Evolutionary conservation across 2,888 invertebrate genomes (phyloP).

Genomic region (Druceiella hillmani): DNA sequence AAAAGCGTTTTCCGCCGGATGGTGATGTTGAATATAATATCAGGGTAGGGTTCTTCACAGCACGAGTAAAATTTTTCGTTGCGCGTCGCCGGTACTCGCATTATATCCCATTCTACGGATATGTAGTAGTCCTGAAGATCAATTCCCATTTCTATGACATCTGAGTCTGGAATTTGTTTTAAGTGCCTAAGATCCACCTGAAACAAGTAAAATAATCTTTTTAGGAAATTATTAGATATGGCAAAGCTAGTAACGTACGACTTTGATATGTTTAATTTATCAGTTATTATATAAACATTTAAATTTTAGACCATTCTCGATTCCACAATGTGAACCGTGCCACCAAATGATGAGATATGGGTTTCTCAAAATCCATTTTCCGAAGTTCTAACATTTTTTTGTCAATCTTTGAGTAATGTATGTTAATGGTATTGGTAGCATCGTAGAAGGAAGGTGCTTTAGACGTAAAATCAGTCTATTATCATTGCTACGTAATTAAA

Average conservation of each 20-base stretch:
- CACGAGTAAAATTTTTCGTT: slow-evolving; percentile 94
- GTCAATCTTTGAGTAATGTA: slow-evolving; percentile 85
- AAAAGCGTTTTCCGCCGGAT: slow-evolving; percentile 91
- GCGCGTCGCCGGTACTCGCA: slow-evolving; percentile 84
- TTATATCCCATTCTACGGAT: slow-evolving; percentile 98
- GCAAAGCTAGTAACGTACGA: too few relatives aligned
- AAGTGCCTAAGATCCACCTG: slow-evolving; percentile 89
- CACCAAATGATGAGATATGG: slow-evolving; percentile 59
- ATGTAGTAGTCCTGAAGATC: slow-evolving; percentile 93
- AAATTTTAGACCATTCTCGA: too few relatives aligned
- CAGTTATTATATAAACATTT: too few relatives aligned
- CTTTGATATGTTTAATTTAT: too few relatives aligned
- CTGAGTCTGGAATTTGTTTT: slow-evolving; percentile 80
- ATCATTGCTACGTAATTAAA: slow-evolving; percentile 97
- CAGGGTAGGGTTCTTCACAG: slow-evolving; percentile 94
- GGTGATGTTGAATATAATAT: slow-evolving; percentile 97
- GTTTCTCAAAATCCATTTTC: slow-evolving; percentile 76
- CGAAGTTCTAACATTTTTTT: slow-evolving; percentile 84
- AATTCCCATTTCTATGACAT: slow-evolving; percentile 84
- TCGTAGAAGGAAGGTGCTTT: slow-evolving; percentile 91
- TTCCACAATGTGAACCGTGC: slow-evolving; percentile 50
- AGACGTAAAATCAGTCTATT: slow-evolving; percentile 84
- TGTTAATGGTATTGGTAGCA: slow-evolving; percentile 83
- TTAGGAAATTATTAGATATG: too few relatives aligned
- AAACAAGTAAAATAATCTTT: slow-evolving; percentile 25